Evolutionary conservation across 2,888 invertebrate genomes (phyloP).

Genomic region (Caenorhabditis doughertyi): DNA sequence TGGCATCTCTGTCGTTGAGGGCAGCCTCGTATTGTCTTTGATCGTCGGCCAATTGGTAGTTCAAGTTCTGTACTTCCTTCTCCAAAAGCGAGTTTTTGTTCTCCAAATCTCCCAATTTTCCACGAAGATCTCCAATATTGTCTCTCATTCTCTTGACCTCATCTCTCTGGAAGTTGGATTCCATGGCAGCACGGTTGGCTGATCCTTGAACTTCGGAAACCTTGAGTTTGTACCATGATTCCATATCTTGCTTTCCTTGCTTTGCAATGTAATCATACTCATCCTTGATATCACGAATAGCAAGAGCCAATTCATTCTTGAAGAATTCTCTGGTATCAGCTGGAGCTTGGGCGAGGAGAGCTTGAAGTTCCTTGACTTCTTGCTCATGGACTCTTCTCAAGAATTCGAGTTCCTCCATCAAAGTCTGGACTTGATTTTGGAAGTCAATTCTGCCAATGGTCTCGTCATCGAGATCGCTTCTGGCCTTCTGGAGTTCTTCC

Average conservation of each 20-base stretch:
- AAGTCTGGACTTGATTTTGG: conserved; percentile 83
- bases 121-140: conserved; percentile 70
- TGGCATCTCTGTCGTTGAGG: conserved; percentile 82
- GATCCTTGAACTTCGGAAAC: conserved; percentile 82
- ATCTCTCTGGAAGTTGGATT: conserved; percentile 84
- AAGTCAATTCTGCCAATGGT: conserved; percentile 83
- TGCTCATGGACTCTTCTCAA: conserved; percentile 82
- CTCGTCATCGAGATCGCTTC: conserved; percentile 83
- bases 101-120: conserved; percentile 75
- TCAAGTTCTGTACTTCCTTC: conserved; percentile 81
- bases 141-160: conserved; percentile 82
- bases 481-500: conserved; percentile 82
- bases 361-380: conserved; percentile 83
- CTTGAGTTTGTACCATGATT: conserved; percentile 85
- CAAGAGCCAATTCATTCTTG: conserved; percentile 85
- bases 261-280: conserved; percentile 84
- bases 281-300: conserved; percentile 85
- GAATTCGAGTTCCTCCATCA: conserved; percentile 83
- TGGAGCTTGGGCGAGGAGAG: conserved; percentile 82
- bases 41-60: conserved; percentile 84
- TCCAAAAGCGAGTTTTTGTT: conserved; percentile 76
- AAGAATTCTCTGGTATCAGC: conserved; percentile 84
- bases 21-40: conserved; percentile 84
- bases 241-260: conserved; percentile 84
- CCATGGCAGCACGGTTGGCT: conserved; percentile 84